Conservation (phyloP, 2,888 invertebrate species). For the Tenthredo amoena region DNA sequence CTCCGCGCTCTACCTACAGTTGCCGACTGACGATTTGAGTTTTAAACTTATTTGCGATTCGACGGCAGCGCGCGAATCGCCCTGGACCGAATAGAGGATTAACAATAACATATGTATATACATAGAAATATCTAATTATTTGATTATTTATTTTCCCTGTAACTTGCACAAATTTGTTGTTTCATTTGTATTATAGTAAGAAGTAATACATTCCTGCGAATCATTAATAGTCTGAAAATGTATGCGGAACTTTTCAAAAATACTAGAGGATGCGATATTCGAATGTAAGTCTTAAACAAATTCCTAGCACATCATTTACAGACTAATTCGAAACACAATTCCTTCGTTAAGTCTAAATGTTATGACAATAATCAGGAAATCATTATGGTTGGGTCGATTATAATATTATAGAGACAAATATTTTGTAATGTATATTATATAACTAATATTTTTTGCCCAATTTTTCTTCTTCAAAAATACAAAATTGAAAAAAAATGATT, state of each 20-base stretch:
- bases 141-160: conserved; percentile 48
- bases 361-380: not conserved
- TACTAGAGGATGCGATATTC: not conserved
- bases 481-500: too few species aligned
- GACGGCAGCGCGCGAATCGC: too few species aligned
- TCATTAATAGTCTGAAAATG: not conserved
- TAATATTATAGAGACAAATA: not conserved
- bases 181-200: conserved; percentile 7
- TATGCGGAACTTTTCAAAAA: not conserved
- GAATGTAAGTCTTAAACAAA: not conserved
- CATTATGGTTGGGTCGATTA: conserved; percentile 10
- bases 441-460: too few species aligned
- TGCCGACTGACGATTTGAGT: too few species aligned
- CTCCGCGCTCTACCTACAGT: too few species aligned
- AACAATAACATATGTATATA: too few species aligned
- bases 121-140: not conserved
- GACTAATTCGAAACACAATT: not conserved
- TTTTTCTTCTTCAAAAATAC: too few species aligned
- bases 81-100: too few species aligned
- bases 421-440: not conserved
- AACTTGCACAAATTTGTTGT: conserved; percentile 45
- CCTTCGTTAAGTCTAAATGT: not conserved
- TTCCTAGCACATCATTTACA: not conserved
- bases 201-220: not conserved
- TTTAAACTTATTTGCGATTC: too few species aligned